These are phyloP conservation scores for Neosilurus hyrtlii DNA, from an alignment of 2,797 vertebrate genomes.

Conservation along the genomic window DNA sequence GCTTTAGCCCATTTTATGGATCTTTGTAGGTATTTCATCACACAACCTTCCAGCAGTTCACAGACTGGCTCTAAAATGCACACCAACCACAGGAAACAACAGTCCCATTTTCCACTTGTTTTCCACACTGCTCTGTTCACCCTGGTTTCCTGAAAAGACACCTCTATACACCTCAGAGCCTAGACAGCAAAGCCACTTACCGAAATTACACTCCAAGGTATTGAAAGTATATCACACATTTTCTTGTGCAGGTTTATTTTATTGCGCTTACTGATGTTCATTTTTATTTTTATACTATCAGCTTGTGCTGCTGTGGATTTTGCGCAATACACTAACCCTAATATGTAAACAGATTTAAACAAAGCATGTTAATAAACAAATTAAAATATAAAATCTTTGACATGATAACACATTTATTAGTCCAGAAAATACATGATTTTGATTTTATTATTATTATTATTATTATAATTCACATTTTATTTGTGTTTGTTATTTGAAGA, in stretches of 20 bases:
- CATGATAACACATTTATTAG: not conserved
- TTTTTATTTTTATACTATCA: not conserved
- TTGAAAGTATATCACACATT: not conserved
- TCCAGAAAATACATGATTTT: no score
- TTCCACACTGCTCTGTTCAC: slow-evolving; percentile 41
- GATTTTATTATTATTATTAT: no score
- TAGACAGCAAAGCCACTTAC: not conserved
- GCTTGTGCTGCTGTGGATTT: not conserved
- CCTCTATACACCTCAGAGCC: not conserved
- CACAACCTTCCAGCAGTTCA: slow-evolving; percentile 34
- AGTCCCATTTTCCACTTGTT: slow-evolving; percentile 53
- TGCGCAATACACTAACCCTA: not conserved
- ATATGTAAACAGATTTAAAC: not conserved
- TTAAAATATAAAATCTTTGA: not conserved
- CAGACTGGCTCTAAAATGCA: slow-evolving; percentile 36
- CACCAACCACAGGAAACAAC: slow-evolving; percentile 52
- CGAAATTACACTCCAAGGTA: not conserved
- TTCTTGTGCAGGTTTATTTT: not conserved
- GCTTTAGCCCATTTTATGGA: slow-evolving; percentile 34
- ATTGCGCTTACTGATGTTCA: not conserved
- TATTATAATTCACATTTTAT: no score
- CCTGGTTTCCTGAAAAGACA: slow-evolving; percentile 39
- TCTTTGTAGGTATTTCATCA: slow-evolving; percentile 40
- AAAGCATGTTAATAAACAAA: not conserved
- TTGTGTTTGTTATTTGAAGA: no score